Base-by-base conservation (phyloP, 2,797 vertebrate genomes). In the Petrocephalus schoutedeni region DNA sequence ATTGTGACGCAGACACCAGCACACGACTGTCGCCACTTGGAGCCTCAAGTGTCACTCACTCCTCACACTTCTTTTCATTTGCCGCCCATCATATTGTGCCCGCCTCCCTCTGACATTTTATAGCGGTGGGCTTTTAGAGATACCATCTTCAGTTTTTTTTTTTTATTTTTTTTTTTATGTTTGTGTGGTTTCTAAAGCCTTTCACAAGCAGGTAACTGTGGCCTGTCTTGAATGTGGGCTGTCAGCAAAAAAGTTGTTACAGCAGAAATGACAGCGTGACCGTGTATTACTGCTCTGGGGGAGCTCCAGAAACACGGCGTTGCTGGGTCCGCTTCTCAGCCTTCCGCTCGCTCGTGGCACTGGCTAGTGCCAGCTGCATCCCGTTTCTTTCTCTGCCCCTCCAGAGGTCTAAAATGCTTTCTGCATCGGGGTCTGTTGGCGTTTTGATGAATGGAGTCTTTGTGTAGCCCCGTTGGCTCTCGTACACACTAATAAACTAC, bases 1-100 rank as follows among this genome's bases (percentile, higher is more conserved):
- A n/a, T 85, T 58, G 87, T 92, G 93, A 90, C 71, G 89, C 92
- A 90, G 74, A 51, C 59, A 51, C 80, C 80, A 12, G 58, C 85
- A 9, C 28, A 16, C 64, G 5, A 16, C 28, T 67, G 21, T 67
- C 23, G 1, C 28, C 2, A 12, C 28, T 71, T 23, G 32, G 74
- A 80, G n/a, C 54, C 71, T 57, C 67, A 49, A 6, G 21, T n/a
- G 86, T 87, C 49, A 74, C 10, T 87, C 61, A 54, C 21, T 16
- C 14, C 16, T 21, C 3, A 12, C 4, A 1, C 8, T 57, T 10
- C 16, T 32, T 87, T 32, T 77, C 32, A 80, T 74, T 87, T 19
- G 67, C 21, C 53, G 9, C 49, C 49, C 1, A 45, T 83, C 80
- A 14, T 51, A 23, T 49, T 53, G 51, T 51, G n/a, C 36, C 41